Conservation (phyloP, 2,113 vertebrate species). For the Haliaeetus leucogaster region DNA sequence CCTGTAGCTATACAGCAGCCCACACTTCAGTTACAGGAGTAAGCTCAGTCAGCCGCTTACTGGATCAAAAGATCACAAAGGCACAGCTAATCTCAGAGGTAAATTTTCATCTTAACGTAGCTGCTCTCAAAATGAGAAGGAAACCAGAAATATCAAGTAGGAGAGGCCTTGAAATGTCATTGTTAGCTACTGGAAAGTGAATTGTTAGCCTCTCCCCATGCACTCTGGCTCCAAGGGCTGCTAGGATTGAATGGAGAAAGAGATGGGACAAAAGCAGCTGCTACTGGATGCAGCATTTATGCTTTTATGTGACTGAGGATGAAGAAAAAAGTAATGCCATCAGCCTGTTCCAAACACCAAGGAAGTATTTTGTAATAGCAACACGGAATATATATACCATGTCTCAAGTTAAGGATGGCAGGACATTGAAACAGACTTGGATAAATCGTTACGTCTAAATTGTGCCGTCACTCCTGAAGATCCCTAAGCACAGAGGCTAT, state of each 20-base stretch:
- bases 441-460: neutral
- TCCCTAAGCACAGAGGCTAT: neutral
- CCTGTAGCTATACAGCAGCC: neutral
- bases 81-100: neutral
- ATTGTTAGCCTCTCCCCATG: neutral
- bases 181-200: neutral
- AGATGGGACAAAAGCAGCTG: neutral
- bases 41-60: neutral
- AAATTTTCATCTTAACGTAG: neutral
- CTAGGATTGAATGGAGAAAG: neutral
- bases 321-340: neutral
- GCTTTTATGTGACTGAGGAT: neutral
- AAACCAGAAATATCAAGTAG: neutral
- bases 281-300: neutral
- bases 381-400: fast-evolving
- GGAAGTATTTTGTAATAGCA: neutral
- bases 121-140: neutral
- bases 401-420: neutral
- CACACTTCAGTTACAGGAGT: neutral
- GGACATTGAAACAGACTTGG: neutral
- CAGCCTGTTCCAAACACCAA: neutral
- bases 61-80: neutral
- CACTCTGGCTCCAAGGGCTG: neutral
- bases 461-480: neutral
- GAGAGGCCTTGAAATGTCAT: neutral